Evolutionary conservation across 2,888 invertebrate genomes (phyloP), one percentile per base, ranked within the genome.

Genomic region (Hipparchia sbordonii): DNA sequence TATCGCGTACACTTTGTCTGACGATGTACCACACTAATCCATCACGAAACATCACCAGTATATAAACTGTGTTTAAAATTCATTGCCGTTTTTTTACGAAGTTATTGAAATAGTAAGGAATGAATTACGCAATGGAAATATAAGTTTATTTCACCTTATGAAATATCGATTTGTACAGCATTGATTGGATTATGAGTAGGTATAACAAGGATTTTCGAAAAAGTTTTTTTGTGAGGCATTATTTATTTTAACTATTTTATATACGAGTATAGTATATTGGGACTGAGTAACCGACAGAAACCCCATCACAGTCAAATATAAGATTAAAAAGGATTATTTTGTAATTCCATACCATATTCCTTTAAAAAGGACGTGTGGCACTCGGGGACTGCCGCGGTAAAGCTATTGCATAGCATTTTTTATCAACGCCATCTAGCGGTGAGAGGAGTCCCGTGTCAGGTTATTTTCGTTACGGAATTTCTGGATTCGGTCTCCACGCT

Each of bases 1-100:
- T 93, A 92, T 85, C 84, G 78, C 78, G 84, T 80, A 80, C 84
- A 86, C 87, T 86, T 91, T 90, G 90, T 90, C 82, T 77, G 80
- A 75, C 82, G 73, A 80, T 80, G 84, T 85, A 88, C 85, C 75
- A 77, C 72, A 51, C 75, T 75, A 76, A 72, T 75, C 71, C 54
- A 65, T 76, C 23, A 70, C 72, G 77, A 74, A 75, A 48, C 23
- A 8, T 10, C 48, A 73, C 56, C 72, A 60, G 46, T 5, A 23
- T 63, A 73, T 57, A 77, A 72, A 65, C 23, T 46, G 59, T 71
- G 66, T 74, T 75, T 39, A 1, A 7, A 45, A 75, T 80, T 73
- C 81, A 84, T 78, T 81, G 79, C 83, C 54, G 67, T 5, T 67
- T 76, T 66, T 54, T 8, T 67, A 52, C 1, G 0, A 67, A 12